Conservation (phyloP, 2,888 invertebrate species). For the Diploptera punctata region DNA sequence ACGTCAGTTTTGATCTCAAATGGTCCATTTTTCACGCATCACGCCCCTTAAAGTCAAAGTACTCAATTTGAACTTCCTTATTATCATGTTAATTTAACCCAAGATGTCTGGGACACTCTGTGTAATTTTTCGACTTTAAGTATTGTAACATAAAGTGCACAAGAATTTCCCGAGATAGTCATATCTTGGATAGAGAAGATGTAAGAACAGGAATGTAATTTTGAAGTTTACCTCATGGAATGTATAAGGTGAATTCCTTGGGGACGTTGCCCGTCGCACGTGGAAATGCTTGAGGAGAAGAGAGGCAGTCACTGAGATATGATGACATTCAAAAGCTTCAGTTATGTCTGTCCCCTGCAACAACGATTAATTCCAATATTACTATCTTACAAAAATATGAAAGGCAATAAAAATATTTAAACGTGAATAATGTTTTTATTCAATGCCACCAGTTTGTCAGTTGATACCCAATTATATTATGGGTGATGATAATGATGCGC, state of each 20-base stretch:
- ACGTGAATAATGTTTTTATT: too few species aligned
- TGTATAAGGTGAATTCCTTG: slow-evolving; percentile 74
- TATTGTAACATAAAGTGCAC: neutral
- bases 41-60: neutral
- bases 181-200: neutral
- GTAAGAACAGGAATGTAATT: slow-evolving; percentile 58
- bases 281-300: slow-evolving; percentile 59
- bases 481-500: too few species aligned
- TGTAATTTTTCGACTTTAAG: neutral
- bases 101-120: neutral
- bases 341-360: slow-evolving; percentile 48
- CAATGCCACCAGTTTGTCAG: too few species aligned
- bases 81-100: neutral
- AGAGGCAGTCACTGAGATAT: slow-evolving; percentile 65
- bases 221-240: slow-evolving; percentile 79
- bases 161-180: neutral
- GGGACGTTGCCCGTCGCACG: slow-evolving; percentile 62
- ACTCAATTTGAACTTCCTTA: neutral
- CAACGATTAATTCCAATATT: too few species aligned
- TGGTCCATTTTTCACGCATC: too few species aligned
- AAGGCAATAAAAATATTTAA: too few species aligned
- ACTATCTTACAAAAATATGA: too few species aligned
- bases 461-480: too few species aligned
- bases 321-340: slow-evolving; percentile 60
- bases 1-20: too few species aligned